Evolutionary conservation across 1,140 invertebrate genomes (phyloP).

Genomic region (Macrobrachium nipponense): DNA sequence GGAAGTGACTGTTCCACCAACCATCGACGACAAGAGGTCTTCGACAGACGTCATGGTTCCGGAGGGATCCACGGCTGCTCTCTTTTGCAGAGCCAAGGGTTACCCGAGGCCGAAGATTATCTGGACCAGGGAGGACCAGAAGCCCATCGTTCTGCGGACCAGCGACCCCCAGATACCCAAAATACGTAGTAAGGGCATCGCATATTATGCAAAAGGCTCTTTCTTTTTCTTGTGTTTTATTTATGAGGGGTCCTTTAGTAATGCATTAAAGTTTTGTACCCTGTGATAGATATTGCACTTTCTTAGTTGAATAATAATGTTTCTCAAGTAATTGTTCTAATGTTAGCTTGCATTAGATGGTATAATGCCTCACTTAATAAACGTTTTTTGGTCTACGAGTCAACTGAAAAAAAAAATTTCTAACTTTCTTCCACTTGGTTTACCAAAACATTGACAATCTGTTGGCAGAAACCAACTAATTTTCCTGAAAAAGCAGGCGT

Average conservation of each 20-base stretch:
- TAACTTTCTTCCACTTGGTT: background rate
- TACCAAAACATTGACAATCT: background rate
- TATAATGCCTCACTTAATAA: too few species aligned
- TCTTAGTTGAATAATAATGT: too few species aligned
- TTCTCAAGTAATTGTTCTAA: too few species aligned
- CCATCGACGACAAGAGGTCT: constrained; percentile 78
- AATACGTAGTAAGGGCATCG: background rate
- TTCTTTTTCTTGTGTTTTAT: too few species aligned
- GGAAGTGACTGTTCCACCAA: constrained; percentile 85
- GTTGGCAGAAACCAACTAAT: background rate
- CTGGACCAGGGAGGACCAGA: constrained; percentile 54
- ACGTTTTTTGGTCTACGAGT: too few species aligned
- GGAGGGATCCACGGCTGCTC: constrained; percentile 81
- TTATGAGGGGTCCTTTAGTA: too few species aligned
- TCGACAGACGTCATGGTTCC: constrained; percentile 74
- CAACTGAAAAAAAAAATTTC: background rate
- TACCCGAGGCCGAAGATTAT: constrained; percentile 79
- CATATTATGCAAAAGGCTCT: too few species aligned
- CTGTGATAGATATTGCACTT: too few species aligned
- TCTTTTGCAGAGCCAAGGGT: constrained; percentile 73
- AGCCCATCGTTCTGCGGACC: constrained; percentile 37
- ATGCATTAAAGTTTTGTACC: too few species aligned
- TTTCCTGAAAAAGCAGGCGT: background rate
- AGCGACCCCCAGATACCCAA: constrained; percentile 38
- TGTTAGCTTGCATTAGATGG: too few species aligned